These are phyloP conservation scores for Crocuta crocuta DNA, from an alignment of 2,113 vertebrate species.

Conservation along the genomic window DNA sequence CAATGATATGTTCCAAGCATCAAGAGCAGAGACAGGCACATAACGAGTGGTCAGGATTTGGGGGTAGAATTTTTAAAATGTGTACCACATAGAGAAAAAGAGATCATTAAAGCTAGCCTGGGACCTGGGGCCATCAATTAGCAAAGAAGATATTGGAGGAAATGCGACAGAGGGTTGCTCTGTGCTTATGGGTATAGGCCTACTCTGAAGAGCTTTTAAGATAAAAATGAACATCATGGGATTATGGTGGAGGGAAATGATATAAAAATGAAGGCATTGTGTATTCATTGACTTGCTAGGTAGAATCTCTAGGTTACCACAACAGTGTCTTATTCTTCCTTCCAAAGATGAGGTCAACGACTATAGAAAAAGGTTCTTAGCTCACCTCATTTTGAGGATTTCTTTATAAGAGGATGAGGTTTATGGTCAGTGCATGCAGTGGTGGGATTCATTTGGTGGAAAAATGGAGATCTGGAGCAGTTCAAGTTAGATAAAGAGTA, in stretches of 20 bases:
- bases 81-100: not conserved
- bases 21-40: not conserved
- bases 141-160: not conserved
- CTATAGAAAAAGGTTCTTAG: not conserved
- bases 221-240: not conserved
- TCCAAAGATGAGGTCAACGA: not conserved
- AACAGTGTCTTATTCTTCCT: constrained; percentile 5
- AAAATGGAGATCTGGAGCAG: not conserved
- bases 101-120: not conserved
- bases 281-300: not conserved
- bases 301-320: not conserved
- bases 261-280: not conserved
- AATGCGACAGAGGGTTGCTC: not conserved
- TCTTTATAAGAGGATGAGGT: not conserved
- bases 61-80: constrained; percentile 12
- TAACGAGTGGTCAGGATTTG: not conserved
- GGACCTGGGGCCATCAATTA: not conserved
- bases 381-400: not conserved
- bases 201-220: not conserved
- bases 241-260: not conserved
- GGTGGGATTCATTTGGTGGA: not conserved
- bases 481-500: not conserved
- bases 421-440: not conserved
- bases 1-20: not conserved
- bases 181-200: not conserved